phyloP scores from a whole-genome alignment of 2,797 vertebrate genomes.

The Epinephelus malabaricus region DNA sequence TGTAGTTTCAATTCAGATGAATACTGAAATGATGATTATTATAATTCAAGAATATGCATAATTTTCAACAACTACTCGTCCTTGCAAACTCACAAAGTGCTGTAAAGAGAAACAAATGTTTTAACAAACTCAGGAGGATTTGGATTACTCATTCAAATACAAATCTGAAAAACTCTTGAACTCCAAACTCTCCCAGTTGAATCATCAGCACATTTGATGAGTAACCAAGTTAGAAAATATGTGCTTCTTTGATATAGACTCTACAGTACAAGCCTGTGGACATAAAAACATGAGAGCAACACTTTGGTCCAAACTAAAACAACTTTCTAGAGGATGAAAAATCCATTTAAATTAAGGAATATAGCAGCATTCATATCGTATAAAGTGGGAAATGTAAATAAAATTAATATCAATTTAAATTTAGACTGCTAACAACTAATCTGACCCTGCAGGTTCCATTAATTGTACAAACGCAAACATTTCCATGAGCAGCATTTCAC shows the following conservation, averaged over 20 bases:
- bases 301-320: neutral
- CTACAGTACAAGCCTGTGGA: neutral
- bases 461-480: constrained; percentile 7
- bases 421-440: constrained; percentile 1
- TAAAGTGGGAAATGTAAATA: neutral
- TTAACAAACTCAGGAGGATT: neutral
- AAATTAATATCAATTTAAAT: neutral
- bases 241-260: neutral
- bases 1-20: constrained; percentile 9
- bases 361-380: neutral
- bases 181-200: neutral
- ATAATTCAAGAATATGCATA: neutral
- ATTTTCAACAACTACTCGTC: neutral
- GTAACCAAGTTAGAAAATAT: neutral
- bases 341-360: neutral
- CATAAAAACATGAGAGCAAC: neutral
- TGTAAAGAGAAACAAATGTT: neutral
- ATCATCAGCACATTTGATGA: constrained; percentile 6
- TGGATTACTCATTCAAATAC: neutral
- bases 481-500: constrained; percentile 6
- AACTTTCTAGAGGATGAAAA: neutral
- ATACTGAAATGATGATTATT: constrained; percentile 2
- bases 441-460: constrained; percentile 6
- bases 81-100: neutral
- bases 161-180: neutral